Base-by-base conservation (phyloP, 2,113 vertebrate species). In the Halichoerus grypus region DNA sequence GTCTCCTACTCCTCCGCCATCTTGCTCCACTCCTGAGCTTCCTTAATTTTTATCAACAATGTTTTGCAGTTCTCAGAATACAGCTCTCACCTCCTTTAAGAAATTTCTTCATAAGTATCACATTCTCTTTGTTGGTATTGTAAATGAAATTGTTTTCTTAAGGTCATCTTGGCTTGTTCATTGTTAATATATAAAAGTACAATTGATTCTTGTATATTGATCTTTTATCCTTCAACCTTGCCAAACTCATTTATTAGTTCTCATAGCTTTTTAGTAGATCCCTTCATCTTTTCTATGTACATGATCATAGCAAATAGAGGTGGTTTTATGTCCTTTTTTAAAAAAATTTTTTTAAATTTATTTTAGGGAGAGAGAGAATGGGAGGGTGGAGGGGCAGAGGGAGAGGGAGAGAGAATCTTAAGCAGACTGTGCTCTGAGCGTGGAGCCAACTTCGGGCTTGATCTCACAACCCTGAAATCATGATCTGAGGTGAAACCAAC, bases 81-180 rank as follows among this genome's bases (percentile, higher is more conserved):
- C 3, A 76, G 49, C 77, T 67, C 83, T 76, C 31, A 88, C 55
- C 46, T 77, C 42, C 53, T 88, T 77, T 39, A 12, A 57, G 91
- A 69, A 77, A 57, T 63, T 13, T 22, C 59, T 51, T 49, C 57
- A 11, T 57, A 88, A 57, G 13, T 88, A 88, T 82, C 83, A 4
- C 57, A 39, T 89, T 51, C 19, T 69, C 51, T 86, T 86, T 61
- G 61, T 86, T 79, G 82, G 21, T 72, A 61, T 28, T 87, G 7
- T 63, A 92, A 72, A 46, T 36, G 7, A 84, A 77, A 72, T 63
- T 80, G 19, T 80, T 92, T 80, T 39, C 91, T 89, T 93, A 89
- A 61, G 53, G 42, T 59, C 61, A 79, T 53, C 84, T 93, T 69
- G 22, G 16, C 82, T 93, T 74, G 1, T 89, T 74, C 22, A 59